phyloP scores from a whole-genome alignment of 2,888 invertebrate genomes.

The Tenthredo livida region DNA sequence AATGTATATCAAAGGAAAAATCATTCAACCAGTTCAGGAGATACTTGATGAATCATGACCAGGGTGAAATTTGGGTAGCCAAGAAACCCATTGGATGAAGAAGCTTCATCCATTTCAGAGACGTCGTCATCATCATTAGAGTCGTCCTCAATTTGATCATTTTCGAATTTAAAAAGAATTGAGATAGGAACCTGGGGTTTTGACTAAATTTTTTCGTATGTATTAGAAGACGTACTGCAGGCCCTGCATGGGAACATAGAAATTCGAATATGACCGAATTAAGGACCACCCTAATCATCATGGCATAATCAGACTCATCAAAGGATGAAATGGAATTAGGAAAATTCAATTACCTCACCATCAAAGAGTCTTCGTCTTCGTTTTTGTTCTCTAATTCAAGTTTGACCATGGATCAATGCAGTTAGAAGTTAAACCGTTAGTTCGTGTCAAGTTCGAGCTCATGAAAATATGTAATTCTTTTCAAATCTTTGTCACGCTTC shows the following conservation, averaged over 20 bases:
- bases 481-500: no score
- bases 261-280: no score
- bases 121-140: neutral
- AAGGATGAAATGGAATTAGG: neutral
- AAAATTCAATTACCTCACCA: no score
- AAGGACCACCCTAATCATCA: neutral
- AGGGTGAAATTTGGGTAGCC: no score
- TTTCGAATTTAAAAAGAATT: no score
- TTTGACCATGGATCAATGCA: neutral
- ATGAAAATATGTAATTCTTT: no score
- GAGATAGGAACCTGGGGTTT: no score
- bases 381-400: neutral
- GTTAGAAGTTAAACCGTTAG: neutral
- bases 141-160: no score
- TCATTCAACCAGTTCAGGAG: neutral
- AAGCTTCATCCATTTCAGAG: neutral
- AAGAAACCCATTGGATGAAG: neutral
- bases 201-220: no score
- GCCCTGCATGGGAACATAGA: no score
- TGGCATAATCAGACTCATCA: neutral
- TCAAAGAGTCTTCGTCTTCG: no score
- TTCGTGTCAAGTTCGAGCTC: neutral
- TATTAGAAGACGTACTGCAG: no score
- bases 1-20: constrained; percentile 14
- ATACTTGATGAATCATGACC: neutral